Evolutionary conservation across 2,888 invertebrate species (phyloP), one percentile per base, ranked within the genome.

Genomic region (Polia nebulosa): DNA sequence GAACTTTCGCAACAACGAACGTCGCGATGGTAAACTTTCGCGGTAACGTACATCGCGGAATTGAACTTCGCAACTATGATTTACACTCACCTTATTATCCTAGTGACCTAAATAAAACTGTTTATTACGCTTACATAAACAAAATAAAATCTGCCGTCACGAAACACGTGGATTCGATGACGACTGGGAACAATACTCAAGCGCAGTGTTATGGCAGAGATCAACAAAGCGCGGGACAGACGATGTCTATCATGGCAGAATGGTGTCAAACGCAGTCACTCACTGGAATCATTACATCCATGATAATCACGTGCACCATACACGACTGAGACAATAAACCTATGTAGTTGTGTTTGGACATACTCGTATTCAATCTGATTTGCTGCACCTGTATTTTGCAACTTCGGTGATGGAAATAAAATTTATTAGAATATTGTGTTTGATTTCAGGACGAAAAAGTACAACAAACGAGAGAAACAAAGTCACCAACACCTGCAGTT

Each of bases 401-500:
- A 45, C 11, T 44, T n/a, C 11, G 3, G 15, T 41, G 3, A 36
- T 13, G 17, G 39, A 47, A 59, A 71, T 49, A 25, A 44, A 51
- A n/a, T n/a, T n/a, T 15, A 8, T 59, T 36, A 41, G 34, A 67
- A 66, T 58, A 17, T 68, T 70, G 52, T 64, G 58, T 74, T 82
- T 88, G 83, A 73, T 91, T 90, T 32, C 87, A 93, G 96, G 94
- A 94, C 79, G 94, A 92, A 84, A 93, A 90, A 59, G 85, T 73
- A 59, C 79, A 87, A 55, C 81, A 83, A 15, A 89, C 89, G 39
- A 91, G 94, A 81, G 95, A 96, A 49, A 93, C 93, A 0, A 96
- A 95, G 79, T 94, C 95, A 7, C 95, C 95, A 2, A 94, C 95
- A 9, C 96, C 95, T n/a, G 89, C 89, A 0, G 87, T 87, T 49